Evolutionary conservation across 2,113 vertebrate species (phyloP).

Genomic region (Mystacornis crossleyi): DNA sequence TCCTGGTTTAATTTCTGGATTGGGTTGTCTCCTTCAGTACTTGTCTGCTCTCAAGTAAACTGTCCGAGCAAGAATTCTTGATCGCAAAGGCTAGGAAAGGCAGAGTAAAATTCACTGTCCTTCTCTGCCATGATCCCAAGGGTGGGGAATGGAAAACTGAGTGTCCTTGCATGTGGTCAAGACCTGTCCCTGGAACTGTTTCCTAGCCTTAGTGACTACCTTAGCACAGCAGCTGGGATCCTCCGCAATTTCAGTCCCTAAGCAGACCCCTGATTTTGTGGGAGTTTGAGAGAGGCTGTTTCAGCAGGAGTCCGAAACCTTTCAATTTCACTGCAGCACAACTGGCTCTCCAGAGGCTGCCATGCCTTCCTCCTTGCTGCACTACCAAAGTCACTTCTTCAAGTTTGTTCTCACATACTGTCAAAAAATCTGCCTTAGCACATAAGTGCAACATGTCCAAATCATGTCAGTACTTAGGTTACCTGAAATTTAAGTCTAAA

Average conservation of each 20-base stretch:
- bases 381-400: background rate
- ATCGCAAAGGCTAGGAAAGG: background rate
- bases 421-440: background rate
- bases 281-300: background rate
- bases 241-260: background rate
- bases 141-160: background rate
- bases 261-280: background rate
- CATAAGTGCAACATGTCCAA: accelerated
- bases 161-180: background rate
- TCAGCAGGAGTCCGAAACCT: background rate
- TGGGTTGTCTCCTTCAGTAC: background rate
- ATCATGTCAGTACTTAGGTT: background rate
- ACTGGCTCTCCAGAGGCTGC: background rate
- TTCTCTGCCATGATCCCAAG: background rate
- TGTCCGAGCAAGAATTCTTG: background rate
- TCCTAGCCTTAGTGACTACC: background rate
- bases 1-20: background rate
- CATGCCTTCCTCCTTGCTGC: background rate
- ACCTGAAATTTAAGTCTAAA: background rate
- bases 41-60: background rate
- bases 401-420: background rate
- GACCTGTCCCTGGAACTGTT: background rate
- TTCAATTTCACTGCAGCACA: background rate
- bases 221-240: background rate
- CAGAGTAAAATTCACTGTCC: background rate